A percentile compares a stretch with the other conserved stretches of the same genome.
Conservation (phyloP, 2,113 vertebrate species). For the mouse (Mus musculus) region DNA sequence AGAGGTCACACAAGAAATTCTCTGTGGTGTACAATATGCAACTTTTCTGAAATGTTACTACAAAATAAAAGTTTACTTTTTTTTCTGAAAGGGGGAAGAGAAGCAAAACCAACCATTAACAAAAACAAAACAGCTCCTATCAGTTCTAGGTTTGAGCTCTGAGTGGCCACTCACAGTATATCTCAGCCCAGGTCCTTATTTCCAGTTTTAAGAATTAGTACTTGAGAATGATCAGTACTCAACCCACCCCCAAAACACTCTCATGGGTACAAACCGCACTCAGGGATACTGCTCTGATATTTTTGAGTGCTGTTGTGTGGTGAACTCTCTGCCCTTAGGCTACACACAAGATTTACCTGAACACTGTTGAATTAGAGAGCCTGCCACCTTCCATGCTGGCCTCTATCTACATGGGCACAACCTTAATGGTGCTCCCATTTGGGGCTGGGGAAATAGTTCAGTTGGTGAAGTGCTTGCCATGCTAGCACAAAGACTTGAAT, state of each 20-base stretch:
- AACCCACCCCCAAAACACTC: background rate
- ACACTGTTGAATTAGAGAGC: background rate
- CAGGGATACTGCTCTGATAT: background rate
- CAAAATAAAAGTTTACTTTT: background rate
- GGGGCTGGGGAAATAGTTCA: background rate
- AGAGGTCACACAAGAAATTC: background rate
- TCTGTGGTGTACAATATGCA: background rate
- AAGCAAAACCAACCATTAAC: background rate
- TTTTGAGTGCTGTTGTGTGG: rapidly evolving
- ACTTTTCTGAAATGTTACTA: background rate
- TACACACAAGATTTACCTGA: background rate
- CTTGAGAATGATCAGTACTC: background rate
- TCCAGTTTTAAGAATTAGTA: background rate
- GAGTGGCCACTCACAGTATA: rapidly evolving
- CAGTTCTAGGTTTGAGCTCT: background rate
- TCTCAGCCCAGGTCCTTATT: background rate
- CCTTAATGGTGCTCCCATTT: background rate
- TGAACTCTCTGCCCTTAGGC: background rate
- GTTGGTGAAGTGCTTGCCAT: background rate
- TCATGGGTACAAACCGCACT: background rate
- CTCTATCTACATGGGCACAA: rapidly evolving
- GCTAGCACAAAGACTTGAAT: background rate
- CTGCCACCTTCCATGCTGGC: background rate
- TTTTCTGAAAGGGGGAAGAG: background rate
- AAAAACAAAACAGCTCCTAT: background rate